Base-by-base conservation (phyloP, 2,113 vertebrate species). In the Nerophis ophidion region DNA sequence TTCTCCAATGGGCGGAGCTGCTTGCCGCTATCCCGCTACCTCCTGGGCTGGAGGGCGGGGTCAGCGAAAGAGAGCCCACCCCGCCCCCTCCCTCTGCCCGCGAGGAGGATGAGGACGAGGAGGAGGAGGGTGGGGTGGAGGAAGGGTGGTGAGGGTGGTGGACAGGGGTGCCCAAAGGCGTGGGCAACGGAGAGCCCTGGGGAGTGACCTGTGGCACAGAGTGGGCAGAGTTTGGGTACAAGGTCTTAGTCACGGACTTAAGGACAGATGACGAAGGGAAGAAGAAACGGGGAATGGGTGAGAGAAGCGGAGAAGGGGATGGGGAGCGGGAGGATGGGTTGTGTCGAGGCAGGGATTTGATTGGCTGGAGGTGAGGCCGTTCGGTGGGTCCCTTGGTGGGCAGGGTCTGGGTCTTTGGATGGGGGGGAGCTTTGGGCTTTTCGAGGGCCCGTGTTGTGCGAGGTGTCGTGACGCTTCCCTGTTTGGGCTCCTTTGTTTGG, bases 371-470 rank as follows among this genome's bases (percentile, higher is more conserved):
- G 63, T 90, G 91, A 68, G 92, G 91, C 35, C 91, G 76, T 58
- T 91, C 86, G 60, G 74, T 74, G 50, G 86, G 88, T 69, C 90
- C 88, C 80, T 94, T 93, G 82, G 87, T 90, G 68, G 94, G 93
- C 81, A 95, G 89, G 48, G 94, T 94, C 86, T 95, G 94, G 42
- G 93, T 96, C 90, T 95, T 95, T 84, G 91, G 90, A 69, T 78
- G 75, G 65, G 71, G 71, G 72, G 76, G 64, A 58, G 76, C 74
- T 84, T 85, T 86, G 69, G 57, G 76, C 75, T 83, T 87, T 61
- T 92, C 90, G 38, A 84, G 89, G 85, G 79, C 86, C 82, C 79
- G 88, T 61, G 82, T 82, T 68, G 71, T 81, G 74, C 89, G 86
- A 63, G 91, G 83, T 63, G 85, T 67, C 2, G 86, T 81, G 78